Base-by-base conservation (phyloP, 2,797 vertebrate genomes). In the Scolopax bukidnonensis region DNA sequence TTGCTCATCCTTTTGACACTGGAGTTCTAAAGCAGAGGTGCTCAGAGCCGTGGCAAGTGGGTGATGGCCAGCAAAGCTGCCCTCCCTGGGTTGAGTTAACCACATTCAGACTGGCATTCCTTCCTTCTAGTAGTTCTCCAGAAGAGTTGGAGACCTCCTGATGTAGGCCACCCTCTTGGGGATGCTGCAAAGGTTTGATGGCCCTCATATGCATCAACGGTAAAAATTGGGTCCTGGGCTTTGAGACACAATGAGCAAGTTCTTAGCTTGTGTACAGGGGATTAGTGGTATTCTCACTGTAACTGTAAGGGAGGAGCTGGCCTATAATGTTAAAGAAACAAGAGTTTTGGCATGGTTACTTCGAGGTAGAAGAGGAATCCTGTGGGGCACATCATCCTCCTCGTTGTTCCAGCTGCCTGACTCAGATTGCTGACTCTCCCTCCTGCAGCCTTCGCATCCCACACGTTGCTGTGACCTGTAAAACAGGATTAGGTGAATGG, bases 351-450 rank as follows among this genome's bases (percentile, higher is more conserved):
- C 41, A 57, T 57, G 18, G 45, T 95, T 97, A 98, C 98, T 98
- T 98, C 96, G 97, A 70, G 97, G 81, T 69, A 95, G 78, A 70
- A 45, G 17, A 33, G 91, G 92, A 91, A 89, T 97, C 95, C 73
- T 71, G 43, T 56, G 63, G 36, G 71, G 95, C 96, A 59, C 16
- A 45, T 98, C 97, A 32, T 98, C 98, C 40, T 98, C 98, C 80
- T 99, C 98, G 60, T 97, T 98, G 95, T 97, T 98, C 98, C 98
- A 98, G 87, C 95, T 97, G 11, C 98, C 98, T 90, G 98, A 97
- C 65, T 98, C 95, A 77, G 67, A 40, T 45, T 96, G 97, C 92
- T 98, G 98, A 68, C 94, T 97, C 73, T 94, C 96, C 94, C 96
- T 97, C 97, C 97, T 61, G 64, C 53, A 94, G 74, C 59, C 68